Percentiles rank a stretch among this genome's conserved stretches.
phyloP scores from a whole-genome alignment of 92 coral and sea anemone species.

The Porites lobata region DNA sequence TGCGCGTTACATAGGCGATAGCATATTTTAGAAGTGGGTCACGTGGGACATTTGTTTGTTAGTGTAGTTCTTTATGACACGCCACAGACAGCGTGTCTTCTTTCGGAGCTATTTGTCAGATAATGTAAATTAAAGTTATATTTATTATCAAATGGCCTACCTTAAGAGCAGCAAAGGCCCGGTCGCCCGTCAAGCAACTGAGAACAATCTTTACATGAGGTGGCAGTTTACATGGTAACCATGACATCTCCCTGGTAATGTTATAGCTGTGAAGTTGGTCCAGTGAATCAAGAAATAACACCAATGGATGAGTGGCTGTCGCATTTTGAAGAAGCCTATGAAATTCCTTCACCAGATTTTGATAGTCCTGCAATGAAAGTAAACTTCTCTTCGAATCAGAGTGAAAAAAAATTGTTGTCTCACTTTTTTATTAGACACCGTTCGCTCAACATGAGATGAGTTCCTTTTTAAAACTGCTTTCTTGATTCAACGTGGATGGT shows the following conservation, averaged over 20 bases:
- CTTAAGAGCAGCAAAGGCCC: slow-evolving; percentile 66
- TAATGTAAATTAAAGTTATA: neutral
- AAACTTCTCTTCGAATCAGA: neutral
- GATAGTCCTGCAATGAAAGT: slow-evolving; percentile 66
- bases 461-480: no score
- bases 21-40: no score
- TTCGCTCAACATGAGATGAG: no score
- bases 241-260: slow-evolving; percentile 78
- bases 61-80: no score
- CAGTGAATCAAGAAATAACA: slow-evolving; percentile 85
- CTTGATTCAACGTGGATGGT: no score
- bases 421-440: no score
- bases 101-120: neutral
- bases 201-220: slow-evolving; percentile 83
- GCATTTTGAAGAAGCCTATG: slow-evolving; percentile 81
- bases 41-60: no score
- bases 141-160: slow-evolving; percentile 27
- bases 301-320: slow-evolving; percentile 71
- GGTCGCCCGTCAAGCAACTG: slow-evolving; percentile 55
- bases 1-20: no score
- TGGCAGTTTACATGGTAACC: slow-evolving; percentile 94
- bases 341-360: slow-evolving; percentile 81
- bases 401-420: no score
- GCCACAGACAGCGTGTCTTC: no score
- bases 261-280: slow-evolving; percentile 77